Evolutionary conservation across 2,113 vertebrate genomes (phyloP).

Genomic region (Peromyscus californicus): DNA sequence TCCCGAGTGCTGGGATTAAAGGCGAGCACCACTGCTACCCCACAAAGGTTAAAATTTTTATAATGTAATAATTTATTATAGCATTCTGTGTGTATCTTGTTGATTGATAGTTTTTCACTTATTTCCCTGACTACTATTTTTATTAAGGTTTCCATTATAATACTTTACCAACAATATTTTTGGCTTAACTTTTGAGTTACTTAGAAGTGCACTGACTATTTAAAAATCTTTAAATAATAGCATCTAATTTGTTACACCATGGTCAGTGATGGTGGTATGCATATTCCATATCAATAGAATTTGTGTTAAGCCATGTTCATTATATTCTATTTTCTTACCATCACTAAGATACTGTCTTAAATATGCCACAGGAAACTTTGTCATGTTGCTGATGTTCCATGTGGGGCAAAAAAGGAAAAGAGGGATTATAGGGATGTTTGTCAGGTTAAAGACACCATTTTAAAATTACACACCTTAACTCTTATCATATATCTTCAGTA

Average conservation of each 20-base stretch:
- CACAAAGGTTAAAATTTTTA: not conserved
- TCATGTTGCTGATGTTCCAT: slow-evolving; percentile 1
- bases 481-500: not conserved
- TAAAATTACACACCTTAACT: not conserved
- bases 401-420: not conserved
- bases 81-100: not conserved
- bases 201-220: not conserved
- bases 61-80: not conserved
- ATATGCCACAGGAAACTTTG: not conserved
- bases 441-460: not conserved
- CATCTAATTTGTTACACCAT: not conserved
- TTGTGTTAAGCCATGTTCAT: not conserved
- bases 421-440: not conserved
- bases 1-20: no score
- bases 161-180: not conserved
- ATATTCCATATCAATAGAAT: not conserved
- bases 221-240: not conserved
- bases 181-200: not conserved
- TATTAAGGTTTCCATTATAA: not conserved
- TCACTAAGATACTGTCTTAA: not conserved
- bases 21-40: no score
- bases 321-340: not conserved
- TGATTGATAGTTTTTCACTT: not conserved
- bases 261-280: not conserved
- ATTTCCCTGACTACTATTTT: not conserved